Base-by-base conservation (phyloP, 2,797 vertebrate species). In the Acridotheres tristis region DNA sequence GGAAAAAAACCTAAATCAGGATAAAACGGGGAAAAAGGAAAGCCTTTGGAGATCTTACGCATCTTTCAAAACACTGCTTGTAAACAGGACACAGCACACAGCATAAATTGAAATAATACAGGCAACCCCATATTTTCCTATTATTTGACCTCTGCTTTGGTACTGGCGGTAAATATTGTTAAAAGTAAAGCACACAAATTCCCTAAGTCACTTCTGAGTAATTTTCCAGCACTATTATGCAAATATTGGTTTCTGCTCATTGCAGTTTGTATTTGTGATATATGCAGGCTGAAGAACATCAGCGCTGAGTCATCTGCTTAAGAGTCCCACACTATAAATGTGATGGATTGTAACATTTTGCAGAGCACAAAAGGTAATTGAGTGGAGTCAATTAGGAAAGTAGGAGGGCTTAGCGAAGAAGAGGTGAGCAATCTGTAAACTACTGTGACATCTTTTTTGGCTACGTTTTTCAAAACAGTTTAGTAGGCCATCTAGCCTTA, bases 331-430 rank as follows among this genome's bases (percentile, higher is more conserved):
- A 36, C 72, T 66, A 75, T 90, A 88, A 95, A 95, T 27, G 65
- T 96, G 95, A 96, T 92, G 75, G 90, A 96, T 89, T 89, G 83
- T 54, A 93, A 78, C 90, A 75, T 94, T 96, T 87, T 93, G 78
- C 54, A 66, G n/a, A 87, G 34, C 71, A 94, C 81, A 88, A 95
- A 92, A 93, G 65, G 85, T 89, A 96, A 94, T 82, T 89, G 93
- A 94, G 71, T 94, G 75, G 83, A 92, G 84, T 88, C 95, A 94
- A 94, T 95, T 96, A 94, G 91, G 83, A 93, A 96, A 88, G 88
- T 79, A 90, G 89, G 88, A 96, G 87, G 82, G 66, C 20, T 91
- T 84, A 92, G 48, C 32, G 48, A 32, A 91, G 69, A 81, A 92
- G 82, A 88, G 51, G 50, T 57, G 63, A 86, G 48, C 82, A 88